Base-by-base conservation (phyloP, 2,113 vertebrate species). In the Orycteropus afer region DNA sequence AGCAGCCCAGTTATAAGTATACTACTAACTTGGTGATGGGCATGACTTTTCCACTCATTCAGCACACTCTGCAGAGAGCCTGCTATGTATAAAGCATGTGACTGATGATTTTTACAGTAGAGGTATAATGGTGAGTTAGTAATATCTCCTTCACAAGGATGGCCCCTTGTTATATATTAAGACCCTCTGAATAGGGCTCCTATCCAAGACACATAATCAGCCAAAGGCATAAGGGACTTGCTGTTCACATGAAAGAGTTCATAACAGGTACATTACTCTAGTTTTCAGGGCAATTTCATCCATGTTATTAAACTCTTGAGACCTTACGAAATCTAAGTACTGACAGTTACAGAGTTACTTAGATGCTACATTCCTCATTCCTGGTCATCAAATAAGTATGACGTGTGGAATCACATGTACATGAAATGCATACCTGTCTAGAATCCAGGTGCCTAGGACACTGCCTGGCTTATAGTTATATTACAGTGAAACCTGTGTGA, bases 381-480 rank as follows among this genome's bases (percentile, higher is more conserved):
- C 14, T 15, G 32, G 4, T 27, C 4, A n/a, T 4, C 0, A 4
- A 84, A 5, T 65, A 29, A 14, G 32, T 34, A 32, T 20, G 45
- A 77, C 2, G 1, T 2, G 3, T 7, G 23, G 0, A 2, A 18
- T 40, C n/a, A 2, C 13, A 5, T 5, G 13, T 47, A 34, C 13
- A 3, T 18, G 27, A 76, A 76, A 78, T 2, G 7, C 7, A 8
- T 1, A 57, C 40, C 74, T 37, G 49, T 34, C 22, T 20, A 34
- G 69, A 29, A 2, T n/a, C 45, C 12, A 40, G 11, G 15, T 4
- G 3, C 51, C 15, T 14, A 22, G 20, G 25, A 69, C 42, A 23
- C 59, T 29, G n/a, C 40, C 67, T 51, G 42, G 42, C 17, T n/a
- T n/a, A n/a, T n/a, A n/a, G n/a, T n/a, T n/a, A n/a, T n/a, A n/a